These are phyloP conservation scores for Myotis davidii DNA, from an alignment of 2,113 vertebrate genomes.

Conservation along the genomic window DNA sequence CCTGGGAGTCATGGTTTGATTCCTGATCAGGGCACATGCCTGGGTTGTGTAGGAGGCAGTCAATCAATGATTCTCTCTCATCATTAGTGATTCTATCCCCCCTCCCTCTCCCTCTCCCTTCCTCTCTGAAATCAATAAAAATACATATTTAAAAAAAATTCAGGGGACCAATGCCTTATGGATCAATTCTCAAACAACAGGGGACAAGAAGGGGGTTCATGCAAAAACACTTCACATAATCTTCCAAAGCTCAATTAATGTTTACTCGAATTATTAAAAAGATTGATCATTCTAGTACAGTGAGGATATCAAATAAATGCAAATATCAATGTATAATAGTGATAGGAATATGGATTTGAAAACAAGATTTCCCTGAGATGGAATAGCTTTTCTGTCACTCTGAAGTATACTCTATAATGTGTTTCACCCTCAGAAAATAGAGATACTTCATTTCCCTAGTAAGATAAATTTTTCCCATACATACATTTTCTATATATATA, in stretches of 20 bases:
- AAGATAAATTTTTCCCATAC: not conserved
- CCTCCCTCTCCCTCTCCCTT: no score
- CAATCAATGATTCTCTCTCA: no score
- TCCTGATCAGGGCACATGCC: no score
- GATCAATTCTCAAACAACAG: not conserved
- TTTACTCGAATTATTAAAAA: not conserved
- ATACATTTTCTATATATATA: not conserved
- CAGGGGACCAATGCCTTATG: not conserved
- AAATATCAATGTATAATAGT: not conserved
- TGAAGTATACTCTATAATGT: not conserved
- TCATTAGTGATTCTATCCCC: no score
- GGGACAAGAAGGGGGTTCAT: not conserved
- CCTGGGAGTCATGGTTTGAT: no score
- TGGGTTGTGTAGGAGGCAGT: no score
- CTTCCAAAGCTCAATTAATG: not conserved
- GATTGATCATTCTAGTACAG: not conserved
- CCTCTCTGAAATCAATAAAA: no score
- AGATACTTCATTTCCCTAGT: not conserved
- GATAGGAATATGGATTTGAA: not conserved
- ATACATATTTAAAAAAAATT: not conserved
- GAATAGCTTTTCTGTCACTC: not conserved
- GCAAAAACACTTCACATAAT: not conserved
- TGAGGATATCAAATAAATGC: not conserved
- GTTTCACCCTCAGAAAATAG: not conserved
- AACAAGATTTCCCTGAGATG: not conserved